These are phyloP conservation scores for Sweltsa coloradensis DNA, from an alignment of 1,140 invertebrate species.

Conservation along the genomic window DNA sequence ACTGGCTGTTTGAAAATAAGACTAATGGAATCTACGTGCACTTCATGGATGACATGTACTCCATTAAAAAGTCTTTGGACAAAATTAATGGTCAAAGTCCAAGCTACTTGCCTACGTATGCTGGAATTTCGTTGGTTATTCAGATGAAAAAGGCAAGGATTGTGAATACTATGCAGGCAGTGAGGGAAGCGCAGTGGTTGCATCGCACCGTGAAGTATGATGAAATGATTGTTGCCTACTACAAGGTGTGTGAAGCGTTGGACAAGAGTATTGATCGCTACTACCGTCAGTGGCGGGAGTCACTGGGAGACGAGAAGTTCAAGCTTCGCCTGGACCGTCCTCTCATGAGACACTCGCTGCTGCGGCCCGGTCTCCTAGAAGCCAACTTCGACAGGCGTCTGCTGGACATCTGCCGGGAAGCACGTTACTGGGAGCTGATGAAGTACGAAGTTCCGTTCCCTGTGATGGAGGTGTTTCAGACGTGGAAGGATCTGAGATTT, in stretches of 20 bases:
- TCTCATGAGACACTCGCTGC: conserved; percentile 50
- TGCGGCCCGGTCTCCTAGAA: conserved; percentile 52
- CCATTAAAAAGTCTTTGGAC: conserved; percentile 55
- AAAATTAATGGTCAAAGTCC: conserved; percentile 44
- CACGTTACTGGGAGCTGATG: conserved; percentile 34
- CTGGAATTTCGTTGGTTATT: conserved; percentile 53
- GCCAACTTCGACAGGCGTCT: conserved; percentile 60
- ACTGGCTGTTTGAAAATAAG: conserved; percentile 42
- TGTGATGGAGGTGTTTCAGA: conserved; percentile 39
- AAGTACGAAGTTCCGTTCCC: conserved; percentile 37
- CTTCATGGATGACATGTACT: conserved; percentile 64
- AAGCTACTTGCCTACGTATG: conserved; percentile 49
- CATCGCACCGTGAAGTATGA: conserved; percentile 51
- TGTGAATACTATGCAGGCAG: conserved; percentile 40
- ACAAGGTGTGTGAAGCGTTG: conserved; percentile 47
- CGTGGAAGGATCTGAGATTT: conserved; percentile 46
- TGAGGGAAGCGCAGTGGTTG: conserved; percentile 58
- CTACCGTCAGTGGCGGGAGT: conserved; percentile 46
- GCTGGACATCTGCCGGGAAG: conserved; percentile 40
- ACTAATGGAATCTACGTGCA: conserved; percentile 53
- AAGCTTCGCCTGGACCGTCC: conserved; percentile 50
- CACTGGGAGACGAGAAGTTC: conserved; percentile 43
- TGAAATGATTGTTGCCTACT: conserved; percentile 53
- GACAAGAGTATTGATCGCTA: conserved; percentile 48
- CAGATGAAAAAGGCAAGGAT: conserved; percentile 47